phyloP scores from a whole-genome alignment of 2,113 vertebrate species.

The Willisornis vidua region DNA sequence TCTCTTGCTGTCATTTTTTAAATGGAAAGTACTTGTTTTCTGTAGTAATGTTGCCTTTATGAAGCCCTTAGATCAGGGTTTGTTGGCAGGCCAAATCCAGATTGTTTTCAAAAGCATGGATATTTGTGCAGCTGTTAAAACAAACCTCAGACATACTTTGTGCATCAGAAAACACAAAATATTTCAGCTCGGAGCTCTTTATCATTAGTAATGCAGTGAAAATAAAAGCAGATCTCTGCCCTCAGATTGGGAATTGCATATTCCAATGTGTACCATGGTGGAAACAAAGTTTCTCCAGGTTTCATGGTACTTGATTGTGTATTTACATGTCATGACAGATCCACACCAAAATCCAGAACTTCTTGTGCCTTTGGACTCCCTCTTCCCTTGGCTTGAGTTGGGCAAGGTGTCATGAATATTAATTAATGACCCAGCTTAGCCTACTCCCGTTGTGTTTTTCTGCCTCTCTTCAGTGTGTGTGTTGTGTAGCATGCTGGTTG shows the following conservation, averaged over 20 bases:
- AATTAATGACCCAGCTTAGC: not conserved
- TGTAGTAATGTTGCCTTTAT: constrained; percentile 21
- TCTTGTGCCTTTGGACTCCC: not conserved
- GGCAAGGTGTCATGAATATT: not conserved
- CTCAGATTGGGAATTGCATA: not conserved
- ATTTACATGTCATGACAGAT: not conserved
- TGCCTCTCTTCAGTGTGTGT: not conserved
- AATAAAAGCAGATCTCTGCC: not conserved
- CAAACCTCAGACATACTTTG: not conserved
- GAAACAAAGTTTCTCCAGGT: not conserved
- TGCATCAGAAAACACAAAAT: not conserved
- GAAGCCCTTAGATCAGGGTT: constrained; percentile 37
- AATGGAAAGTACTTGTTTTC: constrained; percentile 29
- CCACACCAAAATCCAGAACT: not conserved
- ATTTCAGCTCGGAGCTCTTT: not conserved
- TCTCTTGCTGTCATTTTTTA: constrained; percentile 40
- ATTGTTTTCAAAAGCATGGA: constrained; percentile 28
- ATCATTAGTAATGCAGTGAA: not conserved
- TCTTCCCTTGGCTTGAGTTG: not conserved
- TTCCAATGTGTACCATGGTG: not conserved
- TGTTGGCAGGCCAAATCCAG: constrained; percentile 34
- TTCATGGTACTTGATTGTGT: not conserved
- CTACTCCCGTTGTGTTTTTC: not conserved
- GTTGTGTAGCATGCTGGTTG: not conserved
- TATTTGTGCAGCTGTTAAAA: constrained; percentile 59